Conservation (phyloP, 2,888 invertebrate species). For the Sepiola atlantica region DNA sequence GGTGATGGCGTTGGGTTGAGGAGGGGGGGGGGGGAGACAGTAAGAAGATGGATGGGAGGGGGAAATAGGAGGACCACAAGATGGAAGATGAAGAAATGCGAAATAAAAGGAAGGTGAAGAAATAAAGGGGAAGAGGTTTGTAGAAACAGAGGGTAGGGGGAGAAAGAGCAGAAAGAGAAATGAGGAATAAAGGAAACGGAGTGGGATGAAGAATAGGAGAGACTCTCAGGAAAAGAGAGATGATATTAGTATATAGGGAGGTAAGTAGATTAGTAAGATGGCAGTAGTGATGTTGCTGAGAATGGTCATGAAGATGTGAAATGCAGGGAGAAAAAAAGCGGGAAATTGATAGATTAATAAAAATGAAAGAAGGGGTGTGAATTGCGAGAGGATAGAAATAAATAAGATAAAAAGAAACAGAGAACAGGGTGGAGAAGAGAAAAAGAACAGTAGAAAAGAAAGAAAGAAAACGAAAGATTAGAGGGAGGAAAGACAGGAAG, state of each 20-base stretch:
- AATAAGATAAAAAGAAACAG: background rate
- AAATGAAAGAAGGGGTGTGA: no score
- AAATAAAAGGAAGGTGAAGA: background rate
- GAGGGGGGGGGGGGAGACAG: background rate
- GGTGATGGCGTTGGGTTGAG: background rate
- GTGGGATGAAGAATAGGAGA: background rate
- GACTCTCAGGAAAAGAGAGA: no score
- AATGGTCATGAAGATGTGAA: background rate
- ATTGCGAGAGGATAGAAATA: background rate
- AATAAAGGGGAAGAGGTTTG: no score
- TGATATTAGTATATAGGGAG: background rate
- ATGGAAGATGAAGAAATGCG: background rate
- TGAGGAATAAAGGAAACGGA: no score
- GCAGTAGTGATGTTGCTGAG: background rate
- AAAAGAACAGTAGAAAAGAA: background rate
- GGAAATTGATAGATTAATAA: background rate
- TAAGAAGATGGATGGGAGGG: no score
- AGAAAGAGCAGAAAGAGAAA: no score
- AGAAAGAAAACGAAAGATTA: background rate
- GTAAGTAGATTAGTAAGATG: background rate
- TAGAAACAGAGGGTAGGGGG: no score
- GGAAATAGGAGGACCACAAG: no score
- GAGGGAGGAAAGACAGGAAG: background rate
- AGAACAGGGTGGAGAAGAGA: background rate
- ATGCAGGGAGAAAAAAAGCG: background rate